Evolutionary conservation across 2,888 invertebrate species (phyloP).

Genomic region (Harpalus rufipes): DNA sequence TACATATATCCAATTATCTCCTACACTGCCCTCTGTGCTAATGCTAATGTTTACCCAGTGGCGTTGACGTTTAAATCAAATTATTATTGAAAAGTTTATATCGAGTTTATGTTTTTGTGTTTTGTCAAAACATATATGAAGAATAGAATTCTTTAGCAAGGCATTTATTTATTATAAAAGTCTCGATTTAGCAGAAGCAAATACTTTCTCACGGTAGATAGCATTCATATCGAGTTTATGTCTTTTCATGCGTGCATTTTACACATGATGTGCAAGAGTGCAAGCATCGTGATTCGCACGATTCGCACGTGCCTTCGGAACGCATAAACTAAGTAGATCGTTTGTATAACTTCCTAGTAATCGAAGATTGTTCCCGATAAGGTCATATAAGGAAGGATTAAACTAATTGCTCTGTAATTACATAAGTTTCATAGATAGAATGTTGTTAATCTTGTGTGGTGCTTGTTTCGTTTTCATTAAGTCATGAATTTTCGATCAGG

Average conservation of each 20-base stretch:
- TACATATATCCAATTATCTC: too few relatives aligned
- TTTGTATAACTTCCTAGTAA: constrained; percentile 37
- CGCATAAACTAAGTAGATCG: constrained; percentile 27
- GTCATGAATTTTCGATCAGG: neutral
- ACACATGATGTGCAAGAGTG: constrained; percentile 30
- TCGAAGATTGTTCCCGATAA: constrained; percentile 22
- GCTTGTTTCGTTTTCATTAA: neutral
- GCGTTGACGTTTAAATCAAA: too few relatives aligned
- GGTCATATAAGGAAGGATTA: constrained; percentile 14
- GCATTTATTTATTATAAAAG: neutral
- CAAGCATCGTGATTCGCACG: constrained; percentile 16
- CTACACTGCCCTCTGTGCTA: too few relatives aligned
- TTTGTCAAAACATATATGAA: too few relatives aligned
- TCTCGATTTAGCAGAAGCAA: constrained; percentile 4
- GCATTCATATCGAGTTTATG: constrained; percentile 41
- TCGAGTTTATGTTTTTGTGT: too few relatives aligned
- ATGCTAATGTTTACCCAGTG: too few relatives aligned
- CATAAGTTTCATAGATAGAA: constrained; percentile 8
- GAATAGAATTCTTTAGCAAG: too few relatives aligned
- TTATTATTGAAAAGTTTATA: too few relatives aligned
- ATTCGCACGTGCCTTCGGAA: constrained; percentile 41
- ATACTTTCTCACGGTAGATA: constrained; percentile 49
- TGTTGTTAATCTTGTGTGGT: neutral
- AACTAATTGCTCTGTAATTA: constrained; percentile 31
- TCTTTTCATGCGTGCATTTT: constrained; percentile 30